A percentile compares a stretch with the other conserved stretches of the same genome.
Evolutionary conservation across 2,888 invertebrate genomes (phyloP).

Genomic region (Boloria euphrosyne): DNA sequence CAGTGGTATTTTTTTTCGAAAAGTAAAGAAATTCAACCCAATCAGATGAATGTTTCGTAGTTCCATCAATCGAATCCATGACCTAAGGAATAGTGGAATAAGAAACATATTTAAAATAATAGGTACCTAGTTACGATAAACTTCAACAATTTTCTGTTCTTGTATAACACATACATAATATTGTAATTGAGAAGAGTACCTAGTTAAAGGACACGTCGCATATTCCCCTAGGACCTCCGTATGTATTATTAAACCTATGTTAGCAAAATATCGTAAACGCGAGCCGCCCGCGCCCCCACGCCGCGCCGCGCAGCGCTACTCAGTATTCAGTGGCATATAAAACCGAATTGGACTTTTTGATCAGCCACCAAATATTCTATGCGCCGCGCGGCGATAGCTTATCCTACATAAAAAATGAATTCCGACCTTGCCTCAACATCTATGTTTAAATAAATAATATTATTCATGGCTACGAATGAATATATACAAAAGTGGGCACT

Average conservation of each 20-base stretch:
- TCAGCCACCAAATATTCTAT: constrained; percentile 54
- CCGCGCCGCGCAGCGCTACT: constrained; percentile 49
- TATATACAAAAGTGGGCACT: not conserved
- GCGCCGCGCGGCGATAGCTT: constrained; percentile 44
- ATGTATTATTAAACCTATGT: constrained; percentile 46
- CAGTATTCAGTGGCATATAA: constrained; percentile 73
- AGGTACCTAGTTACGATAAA: no score
- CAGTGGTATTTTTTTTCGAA: not conserved
- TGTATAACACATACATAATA: no score
- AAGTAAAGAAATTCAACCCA: not conserved
- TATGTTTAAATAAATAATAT: constrained; percentile 40
- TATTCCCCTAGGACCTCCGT: not conserved
- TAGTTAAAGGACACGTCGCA: no score
- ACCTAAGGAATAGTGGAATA: no score
- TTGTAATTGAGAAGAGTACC: no score
- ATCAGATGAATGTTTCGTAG: no score
- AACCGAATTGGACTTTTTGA: constrained; percentile 63
- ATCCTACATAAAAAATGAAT: constrained; percentile 51
- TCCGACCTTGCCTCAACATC: constrained; percentile 40
- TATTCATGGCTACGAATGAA: constrained; percentile 13
- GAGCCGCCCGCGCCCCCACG: no score
- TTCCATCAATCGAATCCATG: no score
- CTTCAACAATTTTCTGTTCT: no score
- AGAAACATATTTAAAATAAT: no score
- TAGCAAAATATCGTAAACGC: constrained; percentile 58